Percentiles rank a stretch among this genome's conserved stretches.
Conservation (phyloP, 2,797 vertebrate species). For the Pangasius krempfi region DNA sequence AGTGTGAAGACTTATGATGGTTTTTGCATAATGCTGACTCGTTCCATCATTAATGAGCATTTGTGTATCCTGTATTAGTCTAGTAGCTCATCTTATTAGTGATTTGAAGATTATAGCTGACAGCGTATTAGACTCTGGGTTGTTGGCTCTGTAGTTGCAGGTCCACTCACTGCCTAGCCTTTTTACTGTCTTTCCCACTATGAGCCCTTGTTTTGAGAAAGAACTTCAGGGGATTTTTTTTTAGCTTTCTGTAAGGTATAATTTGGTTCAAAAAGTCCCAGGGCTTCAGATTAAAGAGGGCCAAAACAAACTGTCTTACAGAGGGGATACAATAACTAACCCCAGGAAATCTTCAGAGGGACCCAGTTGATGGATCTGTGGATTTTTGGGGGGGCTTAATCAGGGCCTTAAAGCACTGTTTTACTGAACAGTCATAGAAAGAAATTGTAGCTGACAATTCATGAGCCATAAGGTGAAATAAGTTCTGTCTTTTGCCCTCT, state of each 20-base stretch:
- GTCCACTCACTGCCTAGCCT: not conserved
- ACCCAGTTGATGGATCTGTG: conserved; percentile 17
- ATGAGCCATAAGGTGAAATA: not conserved
- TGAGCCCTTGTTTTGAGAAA: conserved; percentile 17
- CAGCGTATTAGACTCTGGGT: not conserved
- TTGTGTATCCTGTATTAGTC: not conserved
- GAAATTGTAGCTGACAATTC: not conserved
- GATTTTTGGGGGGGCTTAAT: not conserved
- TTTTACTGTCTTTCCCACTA: not conserved
- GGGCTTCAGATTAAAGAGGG: conserved; percentile 34
- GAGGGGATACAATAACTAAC: not conserved
- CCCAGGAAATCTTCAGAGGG: conserved; percentile 13
- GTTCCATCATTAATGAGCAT: not conserved
- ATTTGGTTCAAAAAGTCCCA: conserved; percentile 20
- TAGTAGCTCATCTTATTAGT: conserved; percentile 10
- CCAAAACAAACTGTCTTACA: conserved; percentile 13
- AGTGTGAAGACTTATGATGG: not conserved
- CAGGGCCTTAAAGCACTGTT: conserved; percentile 3
- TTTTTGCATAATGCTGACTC: not conserved
- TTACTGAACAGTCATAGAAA: conserved; percentile 1
- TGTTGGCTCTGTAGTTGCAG: not conserved
- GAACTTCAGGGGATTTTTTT: conserved; percentile 11
- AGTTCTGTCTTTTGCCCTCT: not conserved
- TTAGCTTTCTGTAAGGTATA: conserved; percentile 19
- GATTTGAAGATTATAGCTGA: not conserved